Evolutionary conservation across 2,888 invertebrate species (phyloP).

Genomic region (Terebella lapidaria): DNA sequence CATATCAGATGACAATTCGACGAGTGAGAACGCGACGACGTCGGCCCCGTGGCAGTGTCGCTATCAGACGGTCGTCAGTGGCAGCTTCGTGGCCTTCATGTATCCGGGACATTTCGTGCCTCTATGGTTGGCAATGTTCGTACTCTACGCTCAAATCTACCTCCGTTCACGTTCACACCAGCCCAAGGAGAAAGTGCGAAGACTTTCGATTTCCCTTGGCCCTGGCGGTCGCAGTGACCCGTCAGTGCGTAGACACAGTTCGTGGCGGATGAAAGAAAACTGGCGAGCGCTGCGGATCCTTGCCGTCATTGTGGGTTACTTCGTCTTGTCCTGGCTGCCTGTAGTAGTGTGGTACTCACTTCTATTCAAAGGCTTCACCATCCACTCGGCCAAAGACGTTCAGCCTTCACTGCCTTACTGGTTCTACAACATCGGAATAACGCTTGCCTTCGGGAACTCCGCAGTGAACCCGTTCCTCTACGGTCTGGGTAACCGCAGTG

Average conservation of each 20-base stretch:
- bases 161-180: conserved; percentile 6
- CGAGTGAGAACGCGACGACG: neutral
- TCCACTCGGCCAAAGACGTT: conserved; percentile 3
- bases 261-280: conserved; percentile 13
- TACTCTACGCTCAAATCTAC: conserved; percentile 19
- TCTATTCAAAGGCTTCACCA: conserved; percentile 16
- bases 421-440: conserved; percentile 20
- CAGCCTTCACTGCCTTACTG: conserved; percentile 14
- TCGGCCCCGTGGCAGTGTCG: conserved; percentile 10
- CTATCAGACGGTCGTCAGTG: conserved; percentile 15
- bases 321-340: conserved; percentile 19
- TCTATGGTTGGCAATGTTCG: conserved; percentile 16
- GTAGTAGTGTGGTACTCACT: conserved; percentile 17
- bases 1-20: neutral
- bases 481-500: conserved; percentile 29
- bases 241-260: neutral
- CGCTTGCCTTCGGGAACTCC: conserved; percentile 37
- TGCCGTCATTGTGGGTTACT: conserved; percentile 18
- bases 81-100: conserved; percentile 18
- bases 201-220: conserved; percentile 8
- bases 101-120: conserved; percentile 18
- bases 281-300: conserved; percentile 18
- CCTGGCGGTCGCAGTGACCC: neutral
- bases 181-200: conserved; percentile 6
- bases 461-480: conserved; percentile 41